Evolutionary conservation across 2,888 invertebrate genomes (phyloP).

Genomic region (Nemapogon koenigi): DNA sequence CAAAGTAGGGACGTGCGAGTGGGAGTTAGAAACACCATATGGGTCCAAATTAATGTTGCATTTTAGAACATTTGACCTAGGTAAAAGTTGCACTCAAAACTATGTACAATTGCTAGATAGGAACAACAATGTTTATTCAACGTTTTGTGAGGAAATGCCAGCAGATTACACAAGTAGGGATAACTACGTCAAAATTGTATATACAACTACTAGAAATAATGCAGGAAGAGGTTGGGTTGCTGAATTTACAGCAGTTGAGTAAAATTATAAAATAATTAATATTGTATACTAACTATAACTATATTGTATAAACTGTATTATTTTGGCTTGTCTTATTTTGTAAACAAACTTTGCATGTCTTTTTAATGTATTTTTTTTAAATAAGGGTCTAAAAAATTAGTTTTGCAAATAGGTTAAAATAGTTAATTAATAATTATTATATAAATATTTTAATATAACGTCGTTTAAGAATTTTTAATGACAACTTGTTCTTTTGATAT

Average conservation of each 20-base stretch:
- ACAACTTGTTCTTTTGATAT: no score
- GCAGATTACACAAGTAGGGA: conserved; percentile 56
- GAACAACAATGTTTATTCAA: conserved; percentile 35
- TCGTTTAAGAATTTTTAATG: no score
- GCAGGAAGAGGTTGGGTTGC: conserved; percentile 75
- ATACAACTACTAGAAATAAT: conserved; percentile 71
- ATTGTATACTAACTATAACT: no score
- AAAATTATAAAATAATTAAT: no score
- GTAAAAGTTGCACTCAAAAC: conserved; percentile 69
- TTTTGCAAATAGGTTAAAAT: no score
- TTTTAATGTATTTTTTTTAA: no score
- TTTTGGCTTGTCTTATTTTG: no score
- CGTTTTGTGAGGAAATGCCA: conserved; percentile 64
- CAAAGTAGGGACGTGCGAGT: conserved; percentile 34
- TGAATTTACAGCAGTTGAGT: conserved; percentile 26
- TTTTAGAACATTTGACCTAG: conserved; percentile 67
- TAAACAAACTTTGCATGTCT: no score
- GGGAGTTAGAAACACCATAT: conserved; percentile 43
- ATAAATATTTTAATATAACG: no score
- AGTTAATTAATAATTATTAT: no score
- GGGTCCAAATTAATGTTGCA: conserved; percentile 30
- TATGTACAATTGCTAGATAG: conserved; percentile 69
- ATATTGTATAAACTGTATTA: no score
- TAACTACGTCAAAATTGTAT: conserved; percentile 66
- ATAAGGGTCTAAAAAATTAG: no score